These are phyloP conservation scores for Subanguina moxae DNA, from an alignment of 1,140 invertebrate species.

Conservation along the genomic window DNA sequence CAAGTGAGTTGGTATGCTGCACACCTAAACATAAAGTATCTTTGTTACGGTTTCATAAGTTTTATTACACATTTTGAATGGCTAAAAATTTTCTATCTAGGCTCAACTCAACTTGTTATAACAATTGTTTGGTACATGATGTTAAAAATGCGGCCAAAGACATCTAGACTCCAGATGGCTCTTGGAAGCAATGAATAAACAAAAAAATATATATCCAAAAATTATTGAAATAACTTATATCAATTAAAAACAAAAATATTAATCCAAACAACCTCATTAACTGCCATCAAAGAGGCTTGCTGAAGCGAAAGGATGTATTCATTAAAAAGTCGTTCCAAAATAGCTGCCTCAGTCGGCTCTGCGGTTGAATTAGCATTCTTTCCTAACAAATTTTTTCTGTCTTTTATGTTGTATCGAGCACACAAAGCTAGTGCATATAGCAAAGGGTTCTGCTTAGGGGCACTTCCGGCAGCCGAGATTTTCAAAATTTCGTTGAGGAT, in stretches of 20 bases:
- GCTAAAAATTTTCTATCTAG: no score
- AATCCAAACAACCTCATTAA: constrained; percentile 12
- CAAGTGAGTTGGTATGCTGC: constrained; percentile 61
- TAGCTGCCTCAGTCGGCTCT: constrained; percentile 5
- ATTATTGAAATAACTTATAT: constrained; percentile 2
- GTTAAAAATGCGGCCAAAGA: no score
- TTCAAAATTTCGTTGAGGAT: constrained; percentile 55
- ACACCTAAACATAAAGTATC: constrained; percentile 58
- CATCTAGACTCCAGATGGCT: no score
- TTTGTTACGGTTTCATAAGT: neutral
- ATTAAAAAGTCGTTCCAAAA: constrained; percentile 17
- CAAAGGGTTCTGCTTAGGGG: constrained; percentile 51
- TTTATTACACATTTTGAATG: constrained; percentile 10
- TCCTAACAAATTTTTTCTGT: constrained; percentile 16
- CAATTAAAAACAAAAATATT: neutral
- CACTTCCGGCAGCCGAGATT: constrained; percentile 56
- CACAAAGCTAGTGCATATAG: constrained; percentile 60
- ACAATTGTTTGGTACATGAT: no score
- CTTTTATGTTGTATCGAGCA: constrained; percentile 39
- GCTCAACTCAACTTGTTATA: no score
- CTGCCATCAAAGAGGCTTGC: constrained; percentile 25
- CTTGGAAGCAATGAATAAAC: no score
- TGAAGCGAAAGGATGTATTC: constrained; percentile 35
- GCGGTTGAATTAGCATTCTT: neutral
- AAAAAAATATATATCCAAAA: no score